Base-by-base conservation (phyloP, 2,888 invertebrate species). In the Micoletzkya japonica region DNA sequence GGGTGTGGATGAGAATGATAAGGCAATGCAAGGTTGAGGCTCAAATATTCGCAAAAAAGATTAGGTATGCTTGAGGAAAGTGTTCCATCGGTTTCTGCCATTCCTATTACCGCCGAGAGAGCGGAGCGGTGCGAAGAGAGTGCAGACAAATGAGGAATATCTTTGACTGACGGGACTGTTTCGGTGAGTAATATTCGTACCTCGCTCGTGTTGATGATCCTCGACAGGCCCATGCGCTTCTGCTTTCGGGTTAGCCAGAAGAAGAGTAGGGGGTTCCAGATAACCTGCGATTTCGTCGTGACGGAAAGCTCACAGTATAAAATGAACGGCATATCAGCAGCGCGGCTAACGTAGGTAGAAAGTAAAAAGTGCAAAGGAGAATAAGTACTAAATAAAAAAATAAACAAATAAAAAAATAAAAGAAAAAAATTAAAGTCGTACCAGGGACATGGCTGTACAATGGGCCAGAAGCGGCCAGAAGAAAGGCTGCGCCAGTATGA, bases 181-280 rank as follows among this genome's bases (percentile, higher is more conserved):
- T 17, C 54, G 24, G 7, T 20, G 26, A 28, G 28, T 20, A 24
- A 7, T 2, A 37, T 36, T n/a, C 71, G 70, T 44, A 84, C 82
- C 74, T 84, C 84, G 28, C 78, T 76, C 2, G 83, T 81, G 64
- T 80, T 81, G 20, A 84, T 73, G 37, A 84, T 82, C 56, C 82
- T 80, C 37, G 76, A 77, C 28, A 84, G 72, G 37, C 78, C 76
- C n/a, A 73, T 73, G 30, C 81, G 72, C 64, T 84, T 83, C 60
- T 84, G 84, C 73, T 85, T 84, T n/a, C 84, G 60, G 24, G 85
- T 85, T 39, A 85, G 69, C 85, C 85, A 85, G 76, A 85, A 85
- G 77, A 85, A 85, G 10, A 85, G 77, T 28, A 85, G 39, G 2
- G 85, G 85, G 70, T 85, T 85, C 83, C 83, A 84, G 50, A 83